phyloP scores from a whole-genome alignment of 2,797 vertebrate genomes.

The Eulemur albifrons region DNA sequence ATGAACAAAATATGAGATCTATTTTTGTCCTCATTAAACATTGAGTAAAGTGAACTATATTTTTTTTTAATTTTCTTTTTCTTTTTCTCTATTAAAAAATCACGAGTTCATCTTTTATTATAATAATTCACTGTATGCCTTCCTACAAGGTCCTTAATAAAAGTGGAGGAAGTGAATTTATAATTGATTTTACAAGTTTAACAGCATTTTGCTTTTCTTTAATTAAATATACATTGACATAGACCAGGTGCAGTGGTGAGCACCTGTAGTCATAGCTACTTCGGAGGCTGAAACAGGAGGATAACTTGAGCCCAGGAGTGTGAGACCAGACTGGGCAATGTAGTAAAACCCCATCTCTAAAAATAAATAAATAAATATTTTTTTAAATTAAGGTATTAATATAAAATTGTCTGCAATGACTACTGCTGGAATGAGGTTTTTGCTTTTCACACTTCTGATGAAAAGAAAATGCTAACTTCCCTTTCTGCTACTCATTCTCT shows the following conservation, averaged over 20 bases:
- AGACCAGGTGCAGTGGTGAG: too few relatives aligned
- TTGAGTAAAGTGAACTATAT: background rate
- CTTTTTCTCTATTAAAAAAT: background rate
- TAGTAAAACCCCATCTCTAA: too few relatives aligned
- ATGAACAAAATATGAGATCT: background rate
- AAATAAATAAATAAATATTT: too few relatives aligned
- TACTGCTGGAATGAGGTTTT: background rate
- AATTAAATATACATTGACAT: background rate
- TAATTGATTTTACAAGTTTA: background rate
- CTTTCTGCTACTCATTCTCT: background rate
- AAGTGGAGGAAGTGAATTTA: background rate
- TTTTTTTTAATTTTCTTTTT: background rate
- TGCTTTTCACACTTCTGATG: background rate
- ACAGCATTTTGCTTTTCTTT: background rate
- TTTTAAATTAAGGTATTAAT: background rate
- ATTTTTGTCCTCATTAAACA: background rate
- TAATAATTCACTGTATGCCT: background rate
- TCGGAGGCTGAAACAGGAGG: too few relatives aligned
- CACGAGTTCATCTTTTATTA: background rate
- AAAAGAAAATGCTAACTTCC: background rate
- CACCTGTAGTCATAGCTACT: too few relatives aligned
- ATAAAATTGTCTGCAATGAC: background rate
- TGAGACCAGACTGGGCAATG: too few relatives aligned
- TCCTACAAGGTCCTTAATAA: background rate
- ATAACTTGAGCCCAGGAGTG: too few relatives aligned